Evolutionary conservation across 2,113 vertebrate species (phyloP).

Genomic region (Urocynchramus pylzowi): DNA sequence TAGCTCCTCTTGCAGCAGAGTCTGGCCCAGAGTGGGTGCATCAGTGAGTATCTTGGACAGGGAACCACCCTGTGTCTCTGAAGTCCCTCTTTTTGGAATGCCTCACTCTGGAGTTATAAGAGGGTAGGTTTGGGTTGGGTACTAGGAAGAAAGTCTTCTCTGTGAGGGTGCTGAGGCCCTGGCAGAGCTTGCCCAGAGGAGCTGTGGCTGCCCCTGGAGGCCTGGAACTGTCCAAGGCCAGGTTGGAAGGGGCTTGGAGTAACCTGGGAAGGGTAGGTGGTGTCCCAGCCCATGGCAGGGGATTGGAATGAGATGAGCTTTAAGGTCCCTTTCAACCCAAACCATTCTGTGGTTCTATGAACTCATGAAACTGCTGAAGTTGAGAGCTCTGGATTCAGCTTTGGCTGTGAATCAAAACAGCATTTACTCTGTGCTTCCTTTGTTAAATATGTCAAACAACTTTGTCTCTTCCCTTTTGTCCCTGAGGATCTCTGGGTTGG

Average conservation of each 20-base stretch:
- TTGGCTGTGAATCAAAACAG: not conserved
- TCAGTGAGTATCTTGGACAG: not conserved
- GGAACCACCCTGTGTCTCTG: not conserved
- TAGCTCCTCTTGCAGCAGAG: not conserved
- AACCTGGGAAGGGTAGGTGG: fast-evolving
- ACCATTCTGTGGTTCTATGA: not conserved
- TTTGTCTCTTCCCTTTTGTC: not conserved
- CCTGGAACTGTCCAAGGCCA: not conserved
- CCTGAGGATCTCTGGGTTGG: not conserved
- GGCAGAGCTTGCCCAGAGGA: not conserved
- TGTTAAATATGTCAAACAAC: not conserved
- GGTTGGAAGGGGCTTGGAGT: fast-evolving
- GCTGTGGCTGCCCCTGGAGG: not conserved
- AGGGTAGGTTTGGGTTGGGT: not conserved
- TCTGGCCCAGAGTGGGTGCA: not conserved
- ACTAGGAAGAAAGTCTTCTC: not conserved
- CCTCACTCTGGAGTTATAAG: not conserved
- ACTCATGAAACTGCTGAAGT: not conserved
- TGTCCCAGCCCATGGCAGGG: not conserved
- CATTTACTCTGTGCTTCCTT: not conserved
- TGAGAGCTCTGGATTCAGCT: not conserved
- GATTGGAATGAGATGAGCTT: not conserved
- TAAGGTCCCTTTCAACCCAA: not conserved
- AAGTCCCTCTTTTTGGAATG: not conserved
- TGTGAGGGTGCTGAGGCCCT: fast-evolving